phyloP scores from a whole-genome alignment of 37 sponge, comb jelly and placozoan species.

The Cladorhizidae sp. region DNA sequence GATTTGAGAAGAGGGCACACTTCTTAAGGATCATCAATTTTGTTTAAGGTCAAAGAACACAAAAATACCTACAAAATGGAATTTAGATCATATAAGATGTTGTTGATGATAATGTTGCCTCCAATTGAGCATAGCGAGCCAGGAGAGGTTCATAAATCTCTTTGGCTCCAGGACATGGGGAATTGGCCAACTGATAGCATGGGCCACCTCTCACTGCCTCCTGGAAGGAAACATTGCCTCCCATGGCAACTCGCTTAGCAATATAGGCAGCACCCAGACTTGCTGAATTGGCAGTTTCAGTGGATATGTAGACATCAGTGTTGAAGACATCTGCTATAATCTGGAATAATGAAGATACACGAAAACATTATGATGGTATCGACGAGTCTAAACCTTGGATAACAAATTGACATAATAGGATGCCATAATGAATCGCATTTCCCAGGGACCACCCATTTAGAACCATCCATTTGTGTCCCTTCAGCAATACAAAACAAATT shows the following conservation, averaged over 20 bases:
- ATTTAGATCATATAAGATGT: too few relatives aligned
- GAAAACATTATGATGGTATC: too few relatives aligned
- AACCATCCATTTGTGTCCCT: too few relatives aligned
- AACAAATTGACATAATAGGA: too few relatives aligned
- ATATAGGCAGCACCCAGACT: conserved; percentile 90
- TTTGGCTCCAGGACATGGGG: conserved; percentile 15
- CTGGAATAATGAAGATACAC: conserved; percentile 34
- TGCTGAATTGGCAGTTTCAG: conserved; percentile 83
- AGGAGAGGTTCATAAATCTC: conserved; percentile 5
- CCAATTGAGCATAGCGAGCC: background rate
- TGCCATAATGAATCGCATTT: too few relatives aligned
- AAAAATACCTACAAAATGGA: too few relatives aligned
- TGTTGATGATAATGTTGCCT: background rate
- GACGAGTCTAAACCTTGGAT: too few relatives aligned
- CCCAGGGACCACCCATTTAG: too few relatives aligned
- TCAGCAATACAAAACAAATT: too few relatives aligned
- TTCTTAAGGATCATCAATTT: too few relatives aligned
- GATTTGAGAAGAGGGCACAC: too few relatives aligned
- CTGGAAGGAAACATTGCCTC: conserved; percentile 9
- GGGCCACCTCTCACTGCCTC: conserved; percentile 36
- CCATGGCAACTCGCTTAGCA: conserved; percentile 70
- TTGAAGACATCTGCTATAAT: conserved; percentile 91
- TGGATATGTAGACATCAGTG: conserved; percentile 69
- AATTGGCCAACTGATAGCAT: conserved; percentile 13
- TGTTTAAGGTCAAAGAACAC: too few relatives aligned